Conservation (phyloP, 2,797 vertebrate genomes). For the Chromis chromis region DNA sequence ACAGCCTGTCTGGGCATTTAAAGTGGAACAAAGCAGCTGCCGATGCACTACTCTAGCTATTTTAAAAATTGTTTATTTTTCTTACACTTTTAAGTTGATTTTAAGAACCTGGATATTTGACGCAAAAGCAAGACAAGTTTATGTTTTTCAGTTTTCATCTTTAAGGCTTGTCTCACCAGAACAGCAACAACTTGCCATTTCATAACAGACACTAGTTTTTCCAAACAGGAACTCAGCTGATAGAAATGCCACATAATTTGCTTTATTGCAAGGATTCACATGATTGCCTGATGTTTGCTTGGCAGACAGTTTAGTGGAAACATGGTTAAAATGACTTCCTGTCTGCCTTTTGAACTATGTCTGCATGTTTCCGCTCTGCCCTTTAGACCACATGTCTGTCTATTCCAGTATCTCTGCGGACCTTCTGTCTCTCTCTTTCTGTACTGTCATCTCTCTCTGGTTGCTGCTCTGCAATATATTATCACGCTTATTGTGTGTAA, state of each 20-base stretch:
- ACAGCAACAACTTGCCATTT: not conserved
- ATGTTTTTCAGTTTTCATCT: not conserved
- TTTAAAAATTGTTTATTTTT: not conserved
- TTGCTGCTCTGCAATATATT: slow-evolving; percentile 38
- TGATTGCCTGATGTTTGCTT: slow-evolving; percentile 14
- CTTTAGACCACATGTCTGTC: slow-evolving; percentile 34
- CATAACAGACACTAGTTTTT: not conserved
- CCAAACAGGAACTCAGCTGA: slow-evolving; percentile 4
- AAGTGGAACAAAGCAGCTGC: slow-evolving; percentile 5
- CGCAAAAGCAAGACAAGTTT: not conserved
- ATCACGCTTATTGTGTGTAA: slow-evolving; percentile 27
- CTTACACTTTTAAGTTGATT: not conserved
- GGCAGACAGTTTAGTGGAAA: slow-evolving; percentile 29
- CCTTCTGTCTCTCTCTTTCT: slow-evolving; percentile 34
- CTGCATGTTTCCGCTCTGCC: slow-evolving; percentile 35
- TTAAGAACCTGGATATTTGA: slow-evolving; percentile 8
- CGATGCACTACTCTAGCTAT: not conserved
- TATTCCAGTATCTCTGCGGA: slow-evolving; percentile 29
- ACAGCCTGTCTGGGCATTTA: not conserved
- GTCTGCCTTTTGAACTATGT: slow-evolving; percentile 30
- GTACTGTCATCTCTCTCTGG: slow-evolving; percentile 23
- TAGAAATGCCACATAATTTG: slow-evolving; percentile 9
- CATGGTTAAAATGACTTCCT: slow-evolving; percentile 32
- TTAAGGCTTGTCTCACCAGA: not conserved
- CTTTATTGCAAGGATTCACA: slow-evolving; percentile 10